A percentile compares a stretch with the other conserved stretches of the same genome.
Evolutionary conservation across 2,888 invertebrate genomes (phyloP).

Genomic region (Drosophila multiciliata): DNA sequence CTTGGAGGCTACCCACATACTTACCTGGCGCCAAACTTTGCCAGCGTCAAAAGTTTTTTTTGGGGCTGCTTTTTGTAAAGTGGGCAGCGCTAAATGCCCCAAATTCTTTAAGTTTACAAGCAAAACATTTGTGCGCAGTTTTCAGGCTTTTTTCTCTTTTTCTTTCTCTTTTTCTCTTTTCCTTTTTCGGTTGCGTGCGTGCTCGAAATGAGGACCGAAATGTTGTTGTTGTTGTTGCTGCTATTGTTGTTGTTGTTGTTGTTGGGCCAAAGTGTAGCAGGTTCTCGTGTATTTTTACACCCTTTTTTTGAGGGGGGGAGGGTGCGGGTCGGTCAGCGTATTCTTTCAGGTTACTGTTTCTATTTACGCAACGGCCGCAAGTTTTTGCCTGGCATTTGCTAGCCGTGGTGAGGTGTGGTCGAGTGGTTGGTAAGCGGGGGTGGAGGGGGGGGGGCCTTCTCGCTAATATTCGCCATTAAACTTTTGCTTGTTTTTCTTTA

Average conservation of each 20-base stretch:
- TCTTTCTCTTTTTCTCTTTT: slow-evolving; percentile 30
- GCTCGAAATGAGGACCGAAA: slow-evolving; percentile 63
- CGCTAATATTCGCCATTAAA: slow-evolving; percentile 82
- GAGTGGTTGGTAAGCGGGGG: background rate
- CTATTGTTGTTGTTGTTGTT: background rate
- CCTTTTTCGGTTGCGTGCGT: slow-evolving; percentile 67
- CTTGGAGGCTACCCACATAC: slow-evolving; percentile 43
- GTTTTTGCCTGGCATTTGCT: slow-evolving; percentile 54
- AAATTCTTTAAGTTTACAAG: slow-evolving; percentile 81
- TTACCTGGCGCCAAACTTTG: slow-evolving; percentile 57
- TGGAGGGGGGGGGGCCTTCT: slow-evolving; percentile 9
- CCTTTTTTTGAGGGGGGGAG: slow-evolving; percentile 44
- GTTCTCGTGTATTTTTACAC: slow-evolving; percentile 64
- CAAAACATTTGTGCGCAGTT: slow-evolving; percentile 77
- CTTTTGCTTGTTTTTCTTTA: slow-evolving; percentile 83
- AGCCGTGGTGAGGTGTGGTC: slow-evolving; percentile 1
- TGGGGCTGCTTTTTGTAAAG: slow-evolving; percentile 35
- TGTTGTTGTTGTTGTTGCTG: slow-evolving; percentile 8
- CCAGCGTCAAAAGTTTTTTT: slow-evolving; percentile 57
- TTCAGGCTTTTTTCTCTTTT: slow-evolving; percentile 32
- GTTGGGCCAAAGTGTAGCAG: slow-evolving; percentile 49
- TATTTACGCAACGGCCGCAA: slow-evolving; percentile 78
- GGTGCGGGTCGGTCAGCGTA: background rate
- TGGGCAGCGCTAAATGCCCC: slow-evolving; percentile 74
- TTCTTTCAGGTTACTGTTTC: slow-evolving; percentile 47